Conservation (phyloP, 1,140 invertebrate genomes). For the Andrena cerasifolii region DNA sequence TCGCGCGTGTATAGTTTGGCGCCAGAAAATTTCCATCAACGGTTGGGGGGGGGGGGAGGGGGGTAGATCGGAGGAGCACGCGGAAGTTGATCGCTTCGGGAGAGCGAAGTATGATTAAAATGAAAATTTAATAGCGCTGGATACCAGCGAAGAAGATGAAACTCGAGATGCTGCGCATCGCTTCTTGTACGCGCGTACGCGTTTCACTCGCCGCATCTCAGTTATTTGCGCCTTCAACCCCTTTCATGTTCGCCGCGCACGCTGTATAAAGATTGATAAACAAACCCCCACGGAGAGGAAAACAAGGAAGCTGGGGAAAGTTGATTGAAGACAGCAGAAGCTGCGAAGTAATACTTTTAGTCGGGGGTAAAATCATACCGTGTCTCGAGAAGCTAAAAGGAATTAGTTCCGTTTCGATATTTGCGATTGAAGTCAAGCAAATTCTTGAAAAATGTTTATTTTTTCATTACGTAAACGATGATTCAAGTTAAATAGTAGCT, state of each 20-base stretch:
- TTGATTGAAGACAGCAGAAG: not conserved
- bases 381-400: too few species aligned
- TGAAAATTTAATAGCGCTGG: constrained; percentile 40
- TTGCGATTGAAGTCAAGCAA: not conserved
- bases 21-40: constrained; percentile 33
- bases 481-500: not conserved
- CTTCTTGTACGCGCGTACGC: not conserved
- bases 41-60: too few species aligned
- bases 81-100: constrained; percentile 28
- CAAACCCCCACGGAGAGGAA: not conserved
- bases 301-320: not conserved
- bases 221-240: not conserved
- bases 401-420: too few species aligned
- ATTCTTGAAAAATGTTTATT: too few species aligned
- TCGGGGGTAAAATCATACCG: too few species aligned
- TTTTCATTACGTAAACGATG: not conserved
- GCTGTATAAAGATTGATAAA: constrained; percentile 34
- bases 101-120: constrained; percentile 42
- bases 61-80: too few species aligned
- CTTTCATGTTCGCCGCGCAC: not conserved
- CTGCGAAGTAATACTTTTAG: not conserved
- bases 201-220: constrained; percentile 21
- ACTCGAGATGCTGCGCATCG: not conserved
- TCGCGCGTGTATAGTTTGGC: not conserved
- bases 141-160: constrained; percentile 28